These are phyloP conservation scores for Actinopyga echinites DNA, from an alignment of 53 echinoderm and acorn worm genomes.

Conservation along the genomic window DNA sequence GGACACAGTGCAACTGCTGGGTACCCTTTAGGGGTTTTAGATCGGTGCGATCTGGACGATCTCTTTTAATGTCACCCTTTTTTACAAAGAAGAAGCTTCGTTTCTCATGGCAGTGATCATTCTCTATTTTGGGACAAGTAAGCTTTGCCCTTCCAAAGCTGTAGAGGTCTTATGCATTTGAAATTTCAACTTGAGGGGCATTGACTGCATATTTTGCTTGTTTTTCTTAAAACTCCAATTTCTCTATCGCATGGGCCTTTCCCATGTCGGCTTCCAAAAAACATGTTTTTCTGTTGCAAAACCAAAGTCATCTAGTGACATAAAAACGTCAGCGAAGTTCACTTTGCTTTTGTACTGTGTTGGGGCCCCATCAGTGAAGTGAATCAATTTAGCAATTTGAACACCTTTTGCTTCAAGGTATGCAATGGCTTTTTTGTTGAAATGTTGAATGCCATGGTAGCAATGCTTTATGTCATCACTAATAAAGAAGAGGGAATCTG, in stretches of 20 bases:
- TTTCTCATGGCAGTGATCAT: slow-evolving; percentile 34
- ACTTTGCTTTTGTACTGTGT: slow-evolving; percentile 59
- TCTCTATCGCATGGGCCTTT: slow-evolving; percentile 65
- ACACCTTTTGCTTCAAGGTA: slow-evolving; percentile 43
- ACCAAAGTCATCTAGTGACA: slow-evolving; percentile 18
- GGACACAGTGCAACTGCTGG: slow-evolving; percentile 22
- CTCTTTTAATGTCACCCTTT: slow-evolving; percentile 1
- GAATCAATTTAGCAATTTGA: slow-evolving; percentile 34
- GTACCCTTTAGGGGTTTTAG: slow-evolving; percentile 35
- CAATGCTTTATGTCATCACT: slow-evolving; percentile 57
- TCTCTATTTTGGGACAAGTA: background rate
- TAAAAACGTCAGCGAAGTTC: slow-evolving; percentile 53
- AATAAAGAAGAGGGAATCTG: slow-evolving; percentile 55
- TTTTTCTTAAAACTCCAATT: slow-evolving; percentile 65
- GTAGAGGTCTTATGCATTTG: slow-evolving; percentile 23
- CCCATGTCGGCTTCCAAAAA: slow-evolving; percentile 65
- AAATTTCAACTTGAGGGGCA: slow-evolving; percentile 38
- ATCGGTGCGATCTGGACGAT: slow-evolving; percentile 23
- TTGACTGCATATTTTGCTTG: slow-evolving; percentile 29
- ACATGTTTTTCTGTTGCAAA: slow-evolving; percentile 56
- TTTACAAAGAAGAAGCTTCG: slow-evolving; percentile 34
- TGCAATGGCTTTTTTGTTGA: slow-evolving; percentile 11
- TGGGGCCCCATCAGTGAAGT: slow-evolving; percentile 55
- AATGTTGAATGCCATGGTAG: slow-evolving; percentile 55
- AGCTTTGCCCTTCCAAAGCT: slow-evolving; percentile 9